Percentiles rank a stretch among this genome's conserved stretches.
Conservation (phyloP, 2,113 vertebrate genomes). For the Cromileptes altivelis region DNA sequence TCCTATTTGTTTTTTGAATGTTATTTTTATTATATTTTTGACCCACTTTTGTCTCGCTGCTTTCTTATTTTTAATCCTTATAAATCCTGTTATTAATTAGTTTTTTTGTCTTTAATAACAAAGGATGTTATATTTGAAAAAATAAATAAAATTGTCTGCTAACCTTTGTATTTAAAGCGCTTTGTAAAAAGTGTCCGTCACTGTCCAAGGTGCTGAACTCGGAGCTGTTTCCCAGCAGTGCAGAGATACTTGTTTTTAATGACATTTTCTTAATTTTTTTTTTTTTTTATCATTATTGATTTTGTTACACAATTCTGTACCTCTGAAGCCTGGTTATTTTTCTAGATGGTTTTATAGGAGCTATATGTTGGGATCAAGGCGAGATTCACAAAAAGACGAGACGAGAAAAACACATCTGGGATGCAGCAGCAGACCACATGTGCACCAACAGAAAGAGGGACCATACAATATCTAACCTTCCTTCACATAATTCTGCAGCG, state of each 20-base stretch:
- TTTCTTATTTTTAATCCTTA: neutral
- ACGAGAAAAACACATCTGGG: neutral
- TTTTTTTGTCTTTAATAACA: neutral
- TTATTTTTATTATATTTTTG: neutral
- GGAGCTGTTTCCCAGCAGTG: conserved; percentile 1
- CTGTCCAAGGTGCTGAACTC: conserved; percentile 68
- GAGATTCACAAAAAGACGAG: neutral
- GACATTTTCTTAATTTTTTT: conserved; percentile 14
- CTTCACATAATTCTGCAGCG: neutral
- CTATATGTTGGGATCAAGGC: conserved; percentile 28
- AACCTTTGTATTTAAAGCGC: neutral
- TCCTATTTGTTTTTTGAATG: neutral
- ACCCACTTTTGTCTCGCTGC: neutral
- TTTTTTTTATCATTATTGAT: conserved; percentile 29
- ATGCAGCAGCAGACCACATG: conserved; percentile 2
- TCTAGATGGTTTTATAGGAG: conserved; percentile 3
- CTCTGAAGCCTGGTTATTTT: conserved; percentile 1
- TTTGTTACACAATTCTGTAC: conserved; percentile 7
- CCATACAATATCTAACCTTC: neutral
- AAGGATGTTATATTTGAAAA: neutral
- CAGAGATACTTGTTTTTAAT: neutral
- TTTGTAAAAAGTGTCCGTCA: neutral
- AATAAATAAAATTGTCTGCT: too few relatives aligned
- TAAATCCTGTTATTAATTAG: neutral
- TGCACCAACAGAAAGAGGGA: neutral